phyloP scores from a whole-genome alignment of 2,113 vertebrate genomes.

The Bambusicola thoracicus region DNA sequence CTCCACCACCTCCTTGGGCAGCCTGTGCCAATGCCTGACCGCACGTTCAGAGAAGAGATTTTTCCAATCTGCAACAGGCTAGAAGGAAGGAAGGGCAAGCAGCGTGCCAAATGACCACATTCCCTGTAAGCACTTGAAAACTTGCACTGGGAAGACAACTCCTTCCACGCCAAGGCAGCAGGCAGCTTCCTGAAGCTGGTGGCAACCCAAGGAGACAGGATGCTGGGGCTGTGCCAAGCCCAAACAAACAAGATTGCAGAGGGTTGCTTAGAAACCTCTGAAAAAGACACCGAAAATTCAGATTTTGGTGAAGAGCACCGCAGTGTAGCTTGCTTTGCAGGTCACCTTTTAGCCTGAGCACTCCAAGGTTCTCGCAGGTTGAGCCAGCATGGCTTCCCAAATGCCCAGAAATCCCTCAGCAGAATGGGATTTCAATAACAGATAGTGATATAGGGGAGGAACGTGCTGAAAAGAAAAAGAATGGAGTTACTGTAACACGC shows the following conservation, averaged over 20 bases:
- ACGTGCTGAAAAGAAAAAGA: not conserved
- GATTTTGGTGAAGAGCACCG: not conserved
- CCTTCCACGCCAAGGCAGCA: not conserved
- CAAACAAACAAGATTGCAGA: not conserved
- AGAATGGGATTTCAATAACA: not conserved
- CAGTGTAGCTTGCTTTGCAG: not conserved
- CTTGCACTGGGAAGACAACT: fast-evolving
- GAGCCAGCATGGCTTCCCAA: not conserved
- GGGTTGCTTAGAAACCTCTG: constrained; percentile 41
- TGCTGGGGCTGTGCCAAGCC: not conserved
- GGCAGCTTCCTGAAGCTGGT: not conserved
- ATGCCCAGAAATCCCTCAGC: not conserved
- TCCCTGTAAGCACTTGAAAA: not conserved
- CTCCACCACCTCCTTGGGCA: too few relatives aligned
- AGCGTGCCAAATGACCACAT: fast-evolving
- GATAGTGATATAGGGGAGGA: not conserved
- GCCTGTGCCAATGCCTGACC: not conserved
- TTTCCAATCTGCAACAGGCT: not conserved
- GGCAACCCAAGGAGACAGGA: not conserved
- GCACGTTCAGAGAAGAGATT: too few relatives aligned
- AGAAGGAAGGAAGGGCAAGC: fast-evolving
- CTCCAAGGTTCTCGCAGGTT: not conserved
- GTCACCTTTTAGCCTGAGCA: not conserved
- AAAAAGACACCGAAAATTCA: not conserved
- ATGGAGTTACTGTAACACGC: not conserved